phyloP scores from a whole-genome alignment of 2,888 invertebrate genomes.

The Steinernema scapterisci region DNA sequence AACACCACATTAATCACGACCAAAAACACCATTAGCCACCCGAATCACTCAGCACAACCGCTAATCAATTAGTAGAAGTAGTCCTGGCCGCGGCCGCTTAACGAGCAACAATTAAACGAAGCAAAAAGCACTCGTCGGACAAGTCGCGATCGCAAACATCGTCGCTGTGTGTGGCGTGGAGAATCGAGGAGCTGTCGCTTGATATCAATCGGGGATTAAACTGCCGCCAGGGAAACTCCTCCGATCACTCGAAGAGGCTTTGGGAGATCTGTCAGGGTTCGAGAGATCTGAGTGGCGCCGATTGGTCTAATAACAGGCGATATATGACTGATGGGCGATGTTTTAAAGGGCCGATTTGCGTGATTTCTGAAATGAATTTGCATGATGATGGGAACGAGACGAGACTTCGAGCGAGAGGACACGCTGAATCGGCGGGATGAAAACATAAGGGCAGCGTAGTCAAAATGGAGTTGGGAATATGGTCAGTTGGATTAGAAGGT shows the following conservation, averaged over 20 bases:
- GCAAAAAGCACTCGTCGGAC: neutral
- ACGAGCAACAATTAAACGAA: neutral
- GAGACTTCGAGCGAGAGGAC: no score
- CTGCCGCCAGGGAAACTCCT: neutral
- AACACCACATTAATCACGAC: no score
- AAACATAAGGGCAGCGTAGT: no score
- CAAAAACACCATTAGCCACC: no score
- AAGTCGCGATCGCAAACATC: neutral
- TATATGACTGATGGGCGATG: neutral
- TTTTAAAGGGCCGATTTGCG: neutral
- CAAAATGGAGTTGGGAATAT: no score
- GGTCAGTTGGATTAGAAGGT: no score
- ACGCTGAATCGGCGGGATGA: no score
- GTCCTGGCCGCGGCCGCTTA: neutral
- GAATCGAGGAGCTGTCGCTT: neutral
- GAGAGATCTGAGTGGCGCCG: neutral
- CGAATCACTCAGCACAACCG: neutral
- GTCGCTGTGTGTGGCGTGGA: neutral
- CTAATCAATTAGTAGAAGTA: neutral
- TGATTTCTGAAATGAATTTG: neutral
- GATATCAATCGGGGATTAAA: constrained; percentile 16
- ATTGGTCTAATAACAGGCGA: neutral
- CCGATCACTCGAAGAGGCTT: neutral
- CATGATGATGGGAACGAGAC: neutral
- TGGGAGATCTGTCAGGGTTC: neutral